phyloP scores from a whole-genome alignment of 2,113 vertebrate genomes.

The Pteruthius melanotis region DNA sequence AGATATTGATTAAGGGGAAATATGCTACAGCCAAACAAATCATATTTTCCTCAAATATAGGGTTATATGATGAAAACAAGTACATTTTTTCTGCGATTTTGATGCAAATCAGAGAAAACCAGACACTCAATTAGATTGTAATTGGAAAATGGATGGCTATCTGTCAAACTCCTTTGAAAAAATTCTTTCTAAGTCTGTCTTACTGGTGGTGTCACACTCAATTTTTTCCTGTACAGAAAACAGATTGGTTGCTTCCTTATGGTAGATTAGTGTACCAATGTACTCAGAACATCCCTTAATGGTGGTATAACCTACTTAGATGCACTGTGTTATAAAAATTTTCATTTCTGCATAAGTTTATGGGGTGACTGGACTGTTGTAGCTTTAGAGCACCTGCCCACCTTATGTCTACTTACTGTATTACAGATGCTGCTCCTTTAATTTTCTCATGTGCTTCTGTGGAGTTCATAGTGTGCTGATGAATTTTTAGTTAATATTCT shows the following conservation, averaged over 20 bases:
- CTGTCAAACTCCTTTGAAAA: background rate
- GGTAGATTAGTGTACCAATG: background rate
- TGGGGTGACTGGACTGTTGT: background rate
- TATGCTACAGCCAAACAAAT: background rate
- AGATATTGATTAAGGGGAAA: background rate
- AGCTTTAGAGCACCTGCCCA: background rate
- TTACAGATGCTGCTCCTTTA: background rate
- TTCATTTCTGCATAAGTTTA: background rate
- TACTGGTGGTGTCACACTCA: background rate
- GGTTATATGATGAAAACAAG: background rate
- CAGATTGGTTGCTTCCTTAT: background rate
- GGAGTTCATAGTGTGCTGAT: background rate
- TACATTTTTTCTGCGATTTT: background rate
- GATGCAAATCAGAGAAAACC: background rate
- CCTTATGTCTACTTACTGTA: background rate
- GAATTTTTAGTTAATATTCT: background rate
- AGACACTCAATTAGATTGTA: background rate
- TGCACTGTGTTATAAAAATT: background rate
- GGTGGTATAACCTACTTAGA: background rate
- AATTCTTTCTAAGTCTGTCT: background rate
- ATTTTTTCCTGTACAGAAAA: background rate
- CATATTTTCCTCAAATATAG: background rate
- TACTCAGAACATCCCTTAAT: background rate
- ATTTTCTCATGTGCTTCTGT: background rate
- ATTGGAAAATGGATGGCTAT: background rate